These are phyloP conservation scores for Limnothrissa miodon DNA, from an alignment of 2,113 vertebrate species.

Conservation along the genomic window DNA sequence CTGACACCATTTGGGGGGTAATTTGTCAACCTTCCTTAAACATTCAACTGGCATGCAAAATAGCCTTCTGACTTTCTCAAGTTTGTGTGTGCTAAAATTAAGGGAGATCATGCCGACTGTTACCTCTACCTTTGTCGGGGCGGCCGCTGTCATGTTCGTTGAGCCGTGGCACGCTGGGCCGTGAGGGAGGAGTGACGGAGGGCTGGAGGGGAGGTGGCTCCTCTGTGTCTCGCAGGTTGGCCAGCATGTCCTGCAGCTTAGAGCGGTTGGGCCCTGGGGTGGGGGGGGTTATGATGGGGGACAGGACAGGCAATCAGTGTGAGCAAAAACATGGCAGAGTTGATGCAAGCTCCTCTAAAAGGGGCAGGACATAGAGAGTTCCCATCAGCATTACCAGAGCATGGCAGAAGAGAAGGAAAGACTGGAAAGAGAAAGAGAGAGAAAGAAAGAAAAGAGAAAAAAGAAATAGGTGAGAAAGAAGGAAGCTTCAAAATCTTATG, in stretches of 20 bases:
- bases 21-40: too few species aligned
- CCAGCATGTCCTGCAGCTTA: constrained; percentile 98
- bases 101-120: neutral
- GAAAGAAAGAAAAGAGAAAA: neutral
- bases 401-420: neutral
- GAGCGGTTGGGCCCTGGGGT: constrained; percentile 77
- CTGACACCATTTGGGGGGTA: too few species aligned
- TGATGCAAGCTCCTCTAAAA: neutral
- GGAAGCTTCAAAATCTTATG: constrained; percentile 28
- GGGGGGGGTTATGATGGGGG: neutral
- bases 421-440: neutral
- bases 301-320: neutral
- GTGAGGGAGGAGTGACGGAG: constrained; percentile 82
- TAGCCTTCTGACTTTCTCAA: too few species aligned
- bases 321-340: neutral
- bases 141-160: constrained; percentile 87
- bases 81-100: too few species aligned
- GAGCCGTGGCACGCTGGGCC: constrained; percentile 83
- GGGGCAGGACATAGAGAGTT: neutral
- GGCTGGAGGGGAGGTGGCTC: constrained; percentile 92
- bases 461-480: constrained; percentile 18
- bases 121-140: constrained; percentile 84
- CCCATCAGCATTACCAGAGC: neutral
- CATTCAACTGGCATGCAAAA: too few species aligned
- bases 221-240: constrained; percentile 94